Evolutionary conservation across 2,888 invertebrate species (phyloP).

Genomic region (Tachina lurida): DNA sequence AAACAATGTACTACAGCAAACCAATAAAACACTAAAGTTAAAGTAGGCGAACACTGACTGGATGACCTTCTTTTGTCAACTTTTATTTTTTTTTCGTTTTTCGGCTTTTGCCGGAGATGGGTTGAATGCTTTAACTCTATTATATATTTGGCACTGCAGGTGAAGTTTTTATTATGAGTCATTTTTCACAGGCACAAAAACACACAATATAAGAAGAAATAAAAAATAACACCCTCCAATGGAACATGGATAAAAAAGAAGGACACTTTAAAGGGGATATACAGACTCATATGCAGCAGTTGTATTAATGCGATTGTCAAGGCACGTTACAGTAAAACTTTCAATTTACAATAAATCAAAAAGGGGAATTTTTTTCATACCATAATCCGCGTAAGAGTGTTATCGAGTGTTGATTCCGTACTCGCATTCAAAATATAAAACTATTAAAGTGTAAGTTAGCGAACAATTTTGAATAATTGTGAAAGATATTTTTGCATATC

Average conservation of each 20-base stretch:
- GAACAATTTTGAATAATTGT: too few species aligned
- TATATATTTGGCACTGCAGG: constrained; percentile 51
- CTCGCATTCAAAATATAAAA: too few species aligned
- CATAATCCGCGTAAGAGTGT: too few species aligned
- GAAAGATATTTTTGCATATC: too few species aligned
- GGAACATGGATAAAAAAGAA: background rate
- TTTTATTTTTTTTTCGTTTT: background rate
- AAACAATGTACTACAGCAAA: constrained; percentile 9
- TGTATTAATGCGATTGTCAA: too few species aligned
- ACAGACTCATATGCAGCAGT: background rate
- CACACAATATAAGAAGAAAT: background rate
- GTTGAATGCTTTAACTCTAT: constrained; percentile 24
- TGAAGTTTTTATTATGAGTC: constrained; percentile 56
- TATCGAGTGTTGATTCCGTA: too few species aligned
- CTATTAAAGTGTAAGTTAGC: too few species aligned
- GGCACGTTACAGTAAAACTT: too few species aligned
- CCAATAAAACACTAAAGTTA: constrained; percentile 47
- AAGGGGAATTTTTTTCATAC: too few species aligned
- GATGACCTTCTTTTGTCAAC: constrained; percentile 45
- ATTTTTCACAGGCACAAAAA: constrained; percentile 37
- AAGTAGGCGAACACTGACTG: constrained; percentile 2
- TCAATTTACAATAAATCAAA: too few species aligned
- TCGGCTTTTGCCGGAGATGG: background rate
- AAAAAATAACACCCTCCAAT: background rate
- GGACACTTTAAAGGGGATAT: background rate